Conservation (phyloP, 2,888 invertebrate species). For the Lochmaea capreae region DNA sequence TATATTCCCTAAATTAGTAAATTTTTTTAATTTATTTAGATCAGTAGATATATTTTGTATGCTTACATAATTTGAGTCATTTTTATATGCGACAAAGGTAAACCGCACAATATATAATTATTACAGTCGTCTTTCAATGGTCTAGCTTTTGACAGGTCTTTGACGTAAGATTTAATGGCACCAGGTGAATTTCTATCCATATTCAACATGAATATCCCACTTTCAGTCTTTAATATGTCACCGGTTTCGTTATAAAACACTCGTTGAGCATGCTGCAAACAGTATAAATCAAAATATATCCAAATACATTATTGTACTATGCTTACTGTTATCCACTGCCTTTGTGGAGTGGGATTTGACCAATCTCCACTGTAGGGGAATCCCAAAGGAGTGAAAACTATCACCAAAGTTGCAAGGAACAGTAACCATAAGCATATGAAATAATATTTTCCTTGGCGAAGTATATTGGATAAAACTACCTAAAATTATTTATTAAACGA, state of each 20-base stretch:
- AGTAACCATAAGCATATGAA: constrained; percentile 49
- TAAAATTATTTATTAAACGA: constrained; percentile 4
- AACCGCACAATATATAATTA: constrained; percentile 57
- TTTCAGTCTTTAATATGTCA: constrained; percentile 54
- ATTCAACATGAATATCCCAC: constrained; percentile 60
- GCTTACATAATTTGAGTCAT: constrained; percentile 57
- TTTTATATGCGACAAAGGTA: constrained; percentile 57
- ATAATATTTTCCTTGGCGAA: constrained; percentile 53
- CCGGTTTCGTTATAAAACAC: constrained; percentile 56
- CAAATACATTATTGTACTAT: constrained; percentile 7
- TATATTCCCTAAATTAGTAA: constrained; percentile 54
- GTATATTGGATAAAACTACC: constrained; percentile 40
- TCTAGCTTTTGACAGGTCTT: constrained; percentile 52
- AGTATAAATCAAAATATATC: not conserved
- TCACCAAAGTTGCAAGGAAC: constrained; percentile 61
- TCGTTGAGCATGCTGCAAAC: constrained; percentile 57
- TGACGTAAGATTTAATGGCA: constrained; percentile 53
- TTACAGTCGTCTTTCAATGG: constrained; percentile 56
- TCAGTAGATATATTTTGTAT: not conserved
- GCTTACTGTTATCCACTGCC: constrained; percentile 67
- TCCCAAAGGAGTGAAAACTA: constrained; percentile 74
- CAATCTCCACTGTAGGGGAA: constrained; percentile 77
- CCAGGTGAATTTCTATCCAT: constrained; percentile 62
- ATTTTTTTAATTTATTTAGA: too few relatives aligned
- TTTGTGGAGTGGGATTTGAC: constrained; percentile 73